phyloP scores from a whole-genome alignment of 1,140 invertebrate species.

The Bathynomus jamesi region DNA sequence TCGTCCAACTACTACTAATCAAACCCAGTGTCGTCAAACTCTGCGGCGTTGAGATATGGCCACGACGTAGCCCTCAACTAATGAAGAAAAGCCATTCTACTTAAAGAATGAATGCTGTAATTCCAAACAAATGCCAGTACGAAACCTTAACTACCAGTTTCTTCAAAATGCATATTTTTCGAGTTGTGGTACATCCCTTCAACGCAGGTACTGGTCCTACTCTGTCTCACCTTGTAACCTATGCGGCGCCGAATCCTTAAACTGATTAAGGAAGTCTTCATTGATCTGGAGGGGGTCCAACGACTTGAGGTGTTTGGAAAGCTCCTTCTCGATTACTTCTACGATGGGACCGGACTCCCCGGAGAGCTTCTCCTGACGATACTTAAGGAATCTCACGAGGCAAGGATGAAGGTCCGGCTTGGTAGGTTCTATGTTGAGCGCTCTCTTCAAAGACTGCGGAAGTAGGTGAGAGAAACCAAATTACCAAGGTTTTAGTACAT shows the following conservation, averaged over 20 bases:
- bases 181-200: background rate
- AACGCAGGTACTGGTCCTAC: background rate
- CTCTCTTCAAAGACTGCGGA: constrained; percentile 71
- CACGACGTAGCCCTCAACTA: background rate
- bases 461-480: background rate
- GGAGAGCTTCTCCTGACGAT: constrained; percentile 42
- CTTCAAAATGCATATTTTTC: background rate
- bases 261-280: constrained; percentile 56
- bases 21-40: too few relatives aligned
- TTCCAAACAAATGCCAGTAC: background rate
- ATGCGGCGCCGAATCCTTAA: constrained; percentile 57
- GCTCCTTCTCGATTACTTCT: constrained; percentile 60
- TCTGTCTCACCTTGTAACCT: constrained; percentile 55
- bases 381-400: constrained; percentile 61
- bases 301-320: constrained; percentile 53
- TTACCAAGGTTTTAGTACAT: background rate
- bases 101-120: background rate
- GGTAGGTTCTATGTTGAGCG: constrained; percentile 59
- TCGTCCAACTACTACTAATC: too few relatives aligned
- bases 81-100: background rate
- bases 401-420: constrained; percentile 78
- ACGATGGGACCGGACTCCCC: constrained; percentile 43
- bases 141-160: background rate
- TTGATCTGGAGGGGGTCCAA: constrained; percentile 60
- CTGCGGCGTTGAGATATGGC: too few relatives aligned